These are phyloP conservation scores for Aegotheles bennettii DNA, from an alignment of 2,113 vertebrate species.

Conservation along the genomic window DNA sequence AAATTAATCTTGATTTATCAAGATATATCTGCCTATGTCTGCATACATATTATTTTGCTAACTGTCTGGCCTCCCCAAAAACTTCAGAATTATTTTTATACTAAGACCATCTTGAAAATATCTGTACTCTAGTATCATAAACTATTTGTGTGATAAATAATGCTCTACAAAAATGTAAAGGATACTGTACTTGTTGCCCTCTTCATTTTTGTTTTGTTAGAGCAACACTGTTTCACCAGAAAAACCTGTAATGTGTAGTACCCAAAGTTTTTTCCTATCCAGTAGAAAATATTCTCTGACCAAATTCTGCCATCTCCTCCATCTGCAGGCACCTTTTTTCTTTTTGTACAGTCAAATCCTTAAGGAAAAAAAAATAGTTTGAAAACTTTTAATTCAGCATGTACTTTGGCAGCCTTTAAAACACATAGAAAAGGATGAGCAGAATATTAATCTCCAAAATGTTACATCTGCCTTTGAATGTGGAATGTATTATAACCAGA, in stretches of 20 bases:
- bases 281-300: not conserved
- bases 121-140: not conserved
- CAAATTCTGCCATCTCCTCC: not conserved
- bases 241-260: not conserved
- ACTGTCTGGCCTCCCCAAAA: not conserved
- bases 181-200: not conserved
- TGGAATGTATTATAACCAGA: not conserved
- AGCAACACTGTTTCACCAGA: not conserved
- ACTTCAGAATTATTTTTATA: not conserved
- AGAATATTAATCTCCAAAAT: not conserved
- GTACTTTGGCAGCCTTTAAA: not conserved
- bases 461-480: not conserved
- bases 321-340: not conserved
- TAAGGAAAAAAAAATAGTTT: not conserved
- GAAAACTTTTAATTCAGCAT: not conserved
- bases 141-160: not conserved
- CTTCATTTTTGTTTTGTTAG: not conserved
- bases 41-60: not conserved
- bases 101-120: not conserved
- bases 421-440: not conserved
- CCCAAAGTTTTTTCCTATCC: not conserved
- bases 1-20: not conserved
- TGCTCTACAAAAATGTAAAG: not conserved
- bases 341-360: not conserved
- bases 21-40: no score